Evolutionary conservation across 1,140 invertebrate genomes (phyloP).

Genomic region (Brachionus angularis): DNA sequence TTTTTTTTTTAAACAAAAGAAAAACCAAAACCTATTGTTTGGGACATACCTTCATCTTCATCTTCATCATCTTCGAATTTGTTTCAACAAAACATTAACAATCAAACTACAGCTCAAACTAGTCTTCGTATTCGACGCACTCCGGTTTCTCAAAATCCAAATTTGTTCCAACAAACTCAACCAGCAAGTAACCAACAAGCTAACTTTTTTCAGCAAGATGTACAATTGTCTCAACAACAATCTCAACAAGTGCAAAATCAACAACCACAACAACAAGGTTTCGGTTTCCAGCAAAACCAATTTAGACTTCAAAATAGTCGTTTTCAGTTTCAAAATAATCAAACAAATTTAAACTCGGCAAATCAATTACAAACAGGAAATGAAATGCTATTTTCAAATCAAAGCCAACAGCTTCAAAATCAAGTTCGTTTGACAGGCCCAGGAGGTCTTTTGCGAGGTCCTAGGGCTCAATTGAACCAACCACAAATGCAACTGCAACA

Average conservation of each 20-base stretch:
- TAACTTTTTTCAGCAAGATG: no score
- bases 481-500: not conserved
- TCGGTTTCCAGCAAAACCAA: not conserved
- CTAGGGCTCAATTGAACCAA: not conserved
- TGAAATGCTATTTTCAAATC: no score
- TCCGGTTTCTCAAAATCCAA: not conserved
- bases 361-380: no score
- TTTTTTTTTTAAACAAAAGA: constrained; percentile 1
- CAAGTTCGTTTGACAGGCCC: no score
- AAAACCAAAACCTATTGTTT: constrained; percentile 26
- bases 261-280: not conserved
- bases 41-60: constrained; percentile 16
- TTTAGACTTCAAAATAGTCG: constrained; percentile 4
- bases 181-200: no score
- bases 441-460: not conserved
- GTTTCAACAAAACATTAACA: not conserved
- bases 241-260: not conserved
- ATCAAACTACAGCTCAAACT: not conserved
- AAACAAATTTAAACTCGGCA: no score
- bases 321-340: constrained; percentile 32
- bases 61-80: not conserved
- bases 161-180: not conserved
- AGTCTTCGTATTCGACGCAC: not conserved
- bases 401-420: no score
- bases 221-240: no score